Evolutionary conservation across 2,888 invertebrate species (phyloP), one percentile per base, ranked within the genome.

Genomic region (Myopa testacea): DNA sequence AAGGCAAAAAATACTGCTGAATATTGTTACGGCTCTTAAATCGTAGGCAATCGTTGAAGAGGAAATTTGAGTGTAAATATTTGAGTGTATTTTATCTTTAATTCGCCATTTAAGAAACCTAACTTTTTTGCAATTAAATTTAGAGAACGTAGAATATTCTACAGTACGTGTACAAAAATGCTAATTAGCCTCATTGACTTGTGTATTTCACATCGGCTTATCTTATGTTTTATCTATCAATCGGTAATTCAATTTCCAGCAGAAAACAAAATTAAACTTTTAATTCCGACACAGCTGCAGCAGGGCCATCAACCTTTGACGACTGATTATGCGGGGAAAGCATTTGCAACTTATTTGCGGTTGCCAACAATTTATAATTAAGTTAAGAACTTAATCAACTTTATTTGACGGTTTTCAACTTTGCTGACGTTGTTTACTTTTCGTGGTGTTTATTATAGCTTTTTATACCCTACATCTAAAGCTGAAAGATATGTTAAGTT

Each of bases 311-410:
- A 16, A 6, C n/a, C 16, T 19, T 55, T 45, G 45, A 34, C 67
- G 40, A 38, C 72, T 67, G 38, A 62, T 55, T 80, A 78, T 78
- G 81, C 74, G 26, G 82, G 76, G 79, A 82, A 86, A 82, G 82
- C 82, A 83, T 83, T 80, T 72, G 75, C 72, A 69, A 75, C 76
- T 77, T 84, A 81, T 83, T 84, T 87, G 85, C 81, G 87, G 87
- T 83, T 81, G 83, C 82, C 81, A 82, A 84, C 83, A 84, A 83
- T 84, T 84, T 83, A 82, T 87, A 87, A 87, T 87, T 87, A 87
- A 86, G 83, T 84, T 83, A 82, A 83, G 82, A 78, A 80, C 81
- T 81, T 82, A 79, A 81, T 80, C 81, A 81, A 81, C 80, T 81
- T 80, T 71, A 76, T 80, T 80, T 78, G 80, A 78, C 55, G 80